These are phyloP conservation scores for Troides aeacus DNA, from an alignment of 2,888 invertebrate species.

Conservation along the genomic window DNA sequence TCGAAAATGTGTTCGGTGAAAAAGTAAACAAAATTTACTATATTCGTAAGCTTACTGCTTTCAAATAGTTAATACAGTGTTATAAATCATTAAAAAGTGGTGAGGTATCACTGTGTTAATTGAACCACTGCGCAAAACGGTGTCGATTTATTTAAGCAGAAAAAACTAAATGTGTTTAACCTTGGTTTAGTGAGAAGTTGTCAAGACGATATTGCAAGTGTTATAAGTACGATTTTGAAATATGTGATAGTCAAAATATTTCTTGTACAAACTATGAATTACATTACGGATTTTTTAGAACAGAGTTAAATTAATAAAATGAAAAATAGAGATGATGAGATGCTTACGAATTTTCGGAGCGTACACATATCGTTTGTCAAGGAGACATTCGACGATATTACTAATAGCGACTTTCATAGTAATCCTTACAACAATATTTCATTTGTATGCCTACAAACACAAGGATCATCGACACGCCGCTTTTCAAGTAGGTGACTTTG, in stretches of 20 bases:
- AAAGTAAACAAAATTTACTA: slow-evolving; percentile 20
- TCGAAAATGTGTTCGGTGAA: slow-evolving; percentile 37
- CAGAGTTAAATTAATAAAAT: slow-evolving; percentile 45
- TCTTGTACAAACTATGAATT: neutral
- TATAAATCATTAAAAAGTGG: neutral
- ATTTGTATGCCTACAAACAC: slow-evolving; percentile 61
- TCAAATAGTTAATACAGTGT: neutral
- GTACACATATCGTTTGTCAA: slow-evolving; percentile 65
- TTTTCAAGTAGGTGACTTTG: slow-evolving; percentile 60
- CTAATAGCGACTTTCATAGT: slow-evolving; percentile 57
- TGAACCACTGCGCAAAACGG: slow-evolving; percentile 4
- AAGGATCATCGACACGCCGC: slow-evolving; percentile 44
- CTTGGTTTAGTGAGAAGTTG: slow-evolving; percentile 22
- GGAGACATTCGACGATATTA: slow-evolving; percentile 63
- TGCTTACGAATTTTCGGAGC: slow-evolving; percentile 69
- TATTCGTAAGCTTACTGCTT: neutral
- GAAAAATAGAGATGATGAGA: slow-evolving; percentile 64
- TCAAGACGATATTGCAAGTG: slow-evolving; percentile 3
- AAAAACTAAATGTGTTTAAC: slow-evolving; percentile 4
- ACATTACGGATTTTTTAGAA: neutral
- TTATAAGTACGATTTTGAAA: neutral
- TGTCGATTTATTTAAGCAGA: neutral
- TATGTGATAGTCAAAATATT: neutral
- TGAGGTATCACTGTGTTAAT: neutral
- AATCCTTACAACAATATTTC: slow-evolving; percentile 57